These are phyloP conservation scores for Stramonita haemastoma DNA, from an alignment of 2,888 invertebrate species.

Conservation along the genomic window DNA sequence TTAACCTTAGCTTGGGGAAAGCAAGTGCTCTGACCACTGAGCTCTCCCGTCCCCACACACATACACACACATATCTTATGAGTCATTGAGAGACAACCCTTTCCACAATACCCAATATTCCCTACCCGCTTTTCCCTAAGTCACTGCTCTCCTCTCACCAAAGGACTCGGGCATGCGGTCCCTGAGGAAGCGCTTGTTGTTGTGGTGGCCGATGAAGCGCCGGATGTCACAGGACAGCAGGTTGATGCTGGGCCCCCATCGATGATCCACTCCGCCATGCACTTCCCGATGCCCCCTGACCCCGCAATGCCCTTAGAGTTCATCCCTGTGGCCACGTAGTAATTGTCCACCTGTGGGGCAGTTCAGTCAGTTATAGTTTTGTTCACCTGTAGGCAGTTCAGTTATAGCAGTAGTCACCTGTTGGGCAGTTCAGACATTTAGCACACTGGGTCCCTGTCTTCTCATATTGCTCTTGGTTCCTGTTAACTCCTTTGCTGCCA, in stretches of 20 bases:
- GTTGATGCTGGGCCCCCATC: slow-evolving; percentile 88
- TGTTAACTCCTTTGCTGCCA: too few relatives aligned
- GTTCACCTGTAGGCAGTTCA: too few relatives aligned
- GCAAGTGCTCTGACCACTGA: too few relatives aligned
- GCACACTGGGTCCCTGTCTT: too few relatives aligned
- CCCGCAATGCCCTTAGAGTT: slow-evolving; percentile 97
- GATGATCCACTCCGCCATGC: slow-evolving; percentile 91
- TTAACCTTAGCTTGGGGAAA: too few relatives aligned
- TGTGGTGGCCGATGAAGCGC: slow-evolving; percentile 87
- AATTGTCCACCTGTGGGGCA: slow-evolving; percentile 85
- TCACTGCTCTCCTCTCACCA: slow-evolving; percentile 80
- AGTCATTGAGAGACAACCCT: not conserved
- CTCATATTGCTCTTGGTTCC: too few relatives aligned
- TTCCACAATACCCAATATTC: not conserved
- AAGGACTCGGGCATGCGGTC: slow-evolving; percentile 96
- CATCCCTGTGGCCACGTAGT: slow-evolving; percentile 96
- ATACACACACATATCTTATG: not conserved
- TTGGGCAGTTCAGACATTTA: not conserved
- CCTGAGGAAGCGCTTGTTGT: slow-evolving; percentile 93
- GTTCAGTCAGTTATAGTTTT: too few relatives aligned
- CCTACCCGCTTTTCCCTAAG: not conserved
- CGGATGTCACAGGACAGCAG: slow-evolving; percentile 93
- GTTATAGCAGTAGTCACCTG: too few relatives aligned
- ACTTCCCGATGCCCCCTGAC: slow-evolving; percentile 95
- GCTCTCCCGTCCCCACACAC: too few relatives aligned